Evolutionary conservation across 2,797 vertebrate genomes (phyloP), one percentile per base, ranked within the genome.

Genomic region (Lagodon rhomboides): DNA sequence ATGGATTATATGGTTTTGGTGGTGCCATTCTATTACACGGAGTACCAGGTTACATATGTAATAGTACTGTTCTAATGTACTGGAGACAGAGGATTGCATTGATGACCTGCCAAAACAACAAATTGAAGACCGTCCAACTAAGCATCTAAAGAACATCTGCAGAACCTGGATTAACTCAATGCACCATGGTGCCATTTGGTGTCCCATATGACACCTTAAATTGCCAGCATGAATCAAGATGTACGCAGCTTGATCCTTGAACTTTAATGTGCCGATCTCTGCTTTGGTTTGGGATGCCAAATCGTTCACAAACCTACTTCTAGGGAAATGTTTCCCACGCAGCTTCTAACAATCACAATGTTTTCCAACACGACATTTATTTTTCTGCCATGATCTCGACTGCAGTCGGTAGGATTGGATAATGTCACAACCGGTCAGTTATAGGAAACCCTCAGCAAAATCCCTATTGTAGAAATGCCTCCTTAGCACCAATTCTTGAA

Each of bases 351-450:
- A 43, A 50, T 22, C 25, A 15, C 27, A 63, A 41, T 74, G 44
- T 66, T 67, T 58, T 58, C 20, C 67, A 38, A 10, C 10, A 10
- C 49, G 53, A 67, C 61, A 43, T 49, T 41, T 30, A 20, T 46
- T 69, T 58, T 69, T 60, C 20, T 61, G 67, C 43, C 51, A 51
- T 58, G 22, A 68, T 30, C 25, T 66, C 3, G 8, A 67, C 65
- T 41, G 2, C 47, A 20, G 38, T 38, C 53, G 67, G 46, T 43
- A 66, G 55, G 61, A 67, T 51, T 73, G 62, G 67, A 72, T 77
- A 75, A 70, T 5, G 68, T 85, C 73, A 78, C 41, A 76, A 47
- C 76, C 59, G 63, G 69, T 60, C 58, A 69, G 66, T 75, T 70
- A 67, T 25, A 67, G 53, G 54, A 54, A 47, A 72, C 22, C 22